phyloP scores from a whole-genome alignment of 2,113 vertebrate species.

The Sorex araneus region DNA sequence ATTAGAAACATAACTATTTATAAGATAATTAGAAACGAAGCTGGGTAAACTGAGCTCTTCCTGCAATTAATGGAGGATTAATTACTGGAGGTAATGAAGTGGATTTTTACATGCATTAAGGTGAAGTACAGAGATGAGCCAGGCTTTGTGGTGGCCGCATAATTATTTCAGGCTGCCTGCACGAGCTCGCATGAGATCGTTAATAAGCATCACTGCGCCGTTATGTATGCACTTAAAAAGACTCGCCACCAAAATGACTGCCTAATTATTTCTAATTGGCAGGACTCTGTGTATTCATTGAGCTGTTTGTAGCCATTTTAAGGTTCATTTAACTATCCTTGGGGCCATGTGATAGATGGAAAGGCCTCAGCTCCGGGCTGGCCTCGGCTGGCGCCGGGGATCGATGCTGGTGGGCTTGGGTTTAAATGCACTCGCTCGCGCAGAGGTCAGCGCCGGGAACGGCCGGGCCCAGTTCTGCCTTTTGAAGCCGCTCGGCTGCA shows the following conservation, averaged over 20 bases:
- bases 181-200: slow-evolving; percentile 93
- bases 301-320: slow-evolving; percentile 97
- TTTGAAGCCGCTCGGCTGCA: slow-evolving; percentile 92
- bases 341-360: slow-evolving; percentile 92
- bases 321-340: slow-evolving; percentile 96
- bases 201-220: slow-evolving; percentile 99
- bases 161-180: slow-evolving; percentile 99
- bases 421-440: slow-evolving; percentile 90
- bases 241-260: slow-evolving; percentile 98
- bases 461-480: slow-evolving; percentile 91
- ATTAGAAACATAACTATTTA: slow-evolving; percentile 99
- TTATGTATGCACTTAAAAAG: slow-evolving; percentile 99
- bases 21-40: slow-evolving; percentile 99
- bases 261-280: slow-evolving; percentile 99
- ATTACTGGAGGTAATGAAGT: slow-evolving; percentile 99
- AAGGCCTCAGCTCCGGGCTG: slow-evolving; percentile 89
- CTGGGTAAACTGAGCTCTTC: slow-evolving; percentile 99
- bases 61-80: slow-evolving; percentile 99
- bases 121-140: slow-evolving; percentile 99
- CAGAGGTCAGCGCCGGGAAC: slow-evolving; percentile 92
- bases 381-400: slow-evolving; percentile 91
- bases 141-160: slow-evolving; percentile 99
- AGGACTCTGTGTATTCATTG: slow-evolving; percentile 97
- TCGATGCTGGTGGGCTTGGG: slow-evolving; percentile 91
- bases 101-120: slow-evolving; percentile 99